Conservation (phyloP, 2,888 invertebrate species). For the Syrphus vitripennis region DNA sequence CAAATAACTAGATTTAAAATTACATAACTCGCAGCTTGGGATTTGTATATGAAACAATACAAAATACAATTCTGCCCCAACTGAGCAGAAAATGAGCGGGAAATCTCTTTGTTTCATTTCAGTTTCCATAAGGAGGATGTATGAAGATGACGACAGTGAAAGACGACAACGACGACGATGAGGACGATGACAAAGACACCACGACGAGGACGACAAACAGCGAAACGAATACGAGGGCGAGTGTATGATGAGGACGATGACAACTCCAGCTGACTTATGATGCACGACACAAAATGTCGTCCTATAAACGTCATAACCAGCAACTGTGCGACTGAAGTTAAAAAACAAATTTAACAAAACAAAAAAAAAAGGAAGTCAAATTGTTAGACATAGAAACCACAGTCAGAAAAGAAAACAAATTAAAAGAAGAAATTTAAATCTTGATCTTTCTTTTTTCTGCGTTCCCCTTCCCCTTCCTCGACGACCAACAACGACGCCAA, state of each 20-base stretch:
- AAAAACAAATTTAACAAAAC: not conserved
- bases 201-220: not conserved
- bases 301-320: slow-evolving; percentile 56
- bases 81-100: slow-evolving; percentile 68
- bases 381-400: slow-evolving; percentile 40
- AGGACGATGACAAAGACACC: not conserved
- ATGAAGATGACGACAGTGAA: slow-evolving; percentile 11
- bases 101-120: slow-evolving; percentile 63
- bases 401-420: slow-evolving; percentile 20
- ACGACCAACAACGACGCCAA: not conserved
- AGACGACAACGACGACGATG: slow-evolving; percentile 31
- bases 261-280: slow-evolving; percentile 59
- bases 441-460: slow-evolving; percentile 21
- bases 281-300: slow-evolving; percentile 42
- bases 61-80: slow-evolving; percentile 34
- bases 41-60: slow-evolving; percentile 1
- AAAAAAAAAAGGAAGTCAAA: slow-evolving; percentile 44
- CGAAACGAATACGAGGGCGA: not conserved
- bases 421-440: slow-evolving; percentile 22
- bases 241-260: slow-evolving; percentile 19
- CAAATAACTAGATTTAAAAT: slow-evolving; percentile 52
- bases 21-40: slow-evolving; percentile 55
- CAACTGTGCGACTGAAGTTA: slow-evolving; percentile 6
- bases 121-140: slow-evolving; percentile 44
- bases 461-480: not conserved